phyloP scores from a whole-genome alignment of 2,113 vertebrate species.

The Sula dactylatra region DNA sequence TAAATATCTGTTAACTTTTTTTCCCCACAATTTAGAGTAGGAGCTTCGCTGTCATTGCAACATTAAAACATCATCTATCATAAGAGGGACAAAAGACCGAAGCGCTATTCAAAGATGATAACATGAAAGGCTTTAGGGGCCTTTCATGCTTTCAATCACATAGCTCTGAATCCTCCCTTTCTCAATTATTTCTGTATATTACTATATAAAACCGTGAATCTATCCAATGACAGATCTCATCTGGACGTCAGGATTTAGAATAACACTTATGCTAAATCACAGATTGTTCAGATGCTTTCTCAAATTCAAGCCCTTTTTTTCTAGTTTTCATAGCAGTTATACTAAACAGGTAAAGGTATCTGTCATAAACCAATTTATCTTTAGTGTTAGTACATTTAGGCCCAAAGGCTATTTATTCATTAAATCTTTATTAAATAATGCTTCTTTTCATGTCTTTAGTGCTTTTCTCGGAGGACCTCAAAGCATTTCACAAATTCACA shows the following conservation, averaged over 20 bases:
- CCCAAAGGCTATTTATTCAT: background rate
- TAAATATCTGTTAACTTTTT: background rate
- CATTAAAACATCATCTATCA: constrained; percentile 24
- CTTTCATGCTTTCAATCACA: constrained; percentile 20
- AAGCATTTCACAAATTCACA: background rate
- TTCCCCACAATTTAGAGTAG: background rate
- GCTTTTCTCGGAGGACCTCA: background rate
- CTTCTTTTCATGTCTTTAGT: background rate
- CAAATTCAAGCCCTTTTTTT: background rate
- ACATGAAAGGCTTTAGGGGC: constrained; percentile 35
- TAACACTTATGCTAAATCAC: background rate
- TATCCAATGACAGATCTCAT: background rate
- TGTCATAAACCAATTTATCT: background rate
- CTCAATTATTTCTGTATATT: constrained; percentile 25
- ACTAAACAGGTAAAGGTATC: background rate
- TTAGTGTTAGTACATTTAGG: background rate
- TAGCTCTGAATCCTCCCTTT: background rate
- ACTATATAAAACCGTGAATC: background rate
- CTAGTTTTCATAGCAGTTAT: background rate
- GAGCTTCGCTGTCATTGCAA: background rate
- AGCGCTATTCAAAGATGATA: constrained; percentile 20
- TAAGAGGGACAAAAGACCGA: constrained; percentile 40
- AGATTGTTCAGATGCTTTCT: background rate
- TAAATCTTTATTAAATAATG: background rate
- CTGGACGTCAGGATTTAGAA: background rate